phyloP scores from a whole-genome alignment of 53 echinoderm and acorn worm genomes.

The Hippasteria phrygiana region DNA sequence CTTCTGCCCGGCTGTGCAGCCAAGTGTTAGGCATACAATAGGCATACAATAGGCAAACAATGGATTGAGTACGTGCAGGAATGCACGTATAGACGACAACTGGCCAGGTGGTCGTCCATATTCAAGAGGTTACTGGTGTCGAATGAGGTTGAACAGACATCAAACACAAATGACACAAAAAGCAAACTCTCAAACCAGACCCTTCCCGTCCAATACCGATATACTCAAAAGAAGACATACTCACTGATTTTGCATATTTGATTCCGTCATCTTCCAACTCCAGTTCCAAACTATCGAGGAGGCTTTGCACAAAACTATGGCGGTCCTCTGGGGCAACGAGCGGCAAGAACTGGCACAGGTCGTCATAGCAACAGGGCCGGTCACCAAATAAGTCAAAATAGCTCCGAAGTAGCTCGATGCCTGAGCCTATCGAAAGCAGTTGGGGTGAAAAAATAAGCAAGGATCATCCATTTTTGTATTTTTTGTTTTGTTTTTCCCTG shows the following conservation, averaged over 20 bases:
- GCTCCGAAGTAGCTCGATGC: constrained; percentile 30
- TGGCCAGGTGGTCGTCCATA: no score
- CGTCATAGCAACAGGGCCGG: constrained; percentile 90
- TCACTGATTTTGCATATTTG: constrained; percentile 49
- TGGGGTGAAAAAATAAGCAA: background rate
- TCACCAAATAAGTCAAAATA: constrained; percentile 88
- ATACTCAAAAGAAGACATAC: background rate
- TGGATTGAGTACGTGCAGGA: no score
- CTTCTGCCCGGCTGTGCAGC: no score
- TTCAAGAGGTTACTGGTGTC: no score
- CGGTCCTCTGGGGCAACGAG: constrained; percentile 74
- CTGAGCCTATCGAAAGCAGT: background rate
- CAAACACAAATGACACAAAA: no score
- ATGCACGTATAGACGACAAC: no score
- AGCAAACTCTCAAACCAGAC: no score
- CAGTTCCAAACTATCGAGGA: constrained; percentile 59
- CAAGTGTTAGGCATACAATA: no score
- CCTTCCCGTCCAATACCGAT: background rate
- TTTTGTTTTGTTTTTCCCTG: no score
- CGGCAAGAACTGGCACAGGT: constrained; percentile 77
- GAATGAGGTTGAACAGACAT: no score
- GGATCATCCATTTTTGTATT: no score
- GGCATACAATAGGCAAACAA: no score
- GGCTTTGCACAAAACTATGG: constrained; percentile 66
- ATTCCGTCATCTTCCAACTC: constrained; percentile 58